Evolutionary conservation across 2,888 invertebrate species (phyloP).

Genomic region (Cosmorhoe ocellata): DNA sequence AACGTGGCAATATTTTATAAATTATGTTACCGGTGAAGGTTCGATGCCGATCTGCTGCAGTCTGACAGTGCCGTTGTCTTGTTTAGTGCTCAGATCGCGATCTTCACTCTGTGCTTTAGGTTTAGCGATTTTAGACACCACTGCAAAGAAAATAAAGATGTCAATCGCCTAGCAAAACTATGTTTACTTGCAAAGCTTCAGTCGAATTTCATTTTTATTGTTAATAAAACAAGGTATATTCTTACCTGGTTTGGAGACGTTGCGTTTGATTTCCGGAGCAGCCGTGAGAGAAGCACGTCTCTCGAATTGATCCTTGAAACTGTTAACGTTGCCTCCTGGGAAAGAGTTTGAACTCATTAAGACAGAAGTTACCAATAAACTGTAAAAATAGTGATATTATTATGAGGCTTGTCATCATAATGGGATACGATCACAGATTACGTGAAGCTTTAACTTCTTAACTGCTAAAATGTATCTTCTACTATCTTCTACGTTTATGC

Average conservation of each 20-base stretch:
- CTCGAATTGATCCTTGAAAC: slow-evolving; percentile 93
- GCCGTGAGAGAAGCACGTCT: slow-evolving; percentile 86
- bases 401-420: too few species aligned
- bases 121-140: slow-evolving; percentile 75
- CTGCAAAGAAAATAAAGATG: slow-evolving; percentile 37
- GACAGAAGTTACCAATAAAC: too few species aligned
- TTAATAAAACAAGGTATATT: background rate
- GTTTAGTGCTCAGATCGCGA: slow-evolving; percentile 63
- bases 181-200: background rate
- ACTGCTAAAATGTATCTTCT: too few species aligned
- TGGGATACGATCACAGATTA: too few species aligned
- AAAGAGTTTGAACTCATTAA: background rate
- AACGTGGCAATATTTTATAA: background rate
- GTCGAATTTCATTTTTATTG: background rate
- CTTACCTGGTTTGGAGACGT: slow-evolving; percentile 67
- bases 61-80: slow-evolving; percentile 67
- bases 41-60: slow-evolving; percentile 79
- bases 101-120: slow-evolving; percentile 79
- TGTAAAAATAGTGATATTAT: too few species aligned
- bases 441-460: too few species aligned
- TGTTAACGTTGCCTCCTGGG: slow-evolving; percentile 89
- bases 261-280: slow-evolving; percentile 70
- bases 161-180: background rate
- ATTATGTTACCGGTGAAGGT: slow-evolving; percentile 63
- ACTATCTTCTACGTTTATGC: too few species aligned